Evolutionary conservation across 2,113 vertebrate genomes (phyloP).

Genomic region (Lophotis ruficrista): DNA sequence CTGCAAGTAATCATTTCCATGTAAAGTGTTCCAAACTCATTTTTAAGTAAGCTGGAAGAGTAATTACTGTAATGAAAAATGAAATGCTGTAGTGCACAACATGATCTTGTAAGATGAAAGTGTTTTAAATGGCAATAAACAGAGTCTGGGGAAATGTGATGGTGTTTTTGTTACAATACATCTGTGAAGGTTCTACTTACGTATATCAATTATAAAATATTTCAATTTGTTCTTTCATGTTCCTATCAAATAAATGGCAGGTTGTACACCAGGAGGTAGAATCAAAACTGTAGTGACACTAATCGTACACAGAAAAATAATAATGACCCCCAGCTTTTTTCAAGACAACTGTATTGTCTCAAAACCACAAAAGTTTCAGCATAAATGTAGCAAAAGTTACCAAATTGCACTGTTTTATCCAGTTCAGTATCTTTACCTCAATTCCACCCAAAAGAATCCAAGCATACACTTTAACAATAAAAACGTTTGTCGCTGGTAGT

Average conservation of each 20-base stretch:
- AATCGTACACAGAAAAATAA: neutral
- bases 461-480: neutral
- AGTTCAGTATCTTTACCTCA: neutral
- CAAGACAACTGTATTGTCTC: neutral
- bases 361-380: neutral
- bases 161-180: neutral
- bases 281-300: neutral
- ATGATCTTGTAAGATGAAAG: neutral
- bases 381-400: neutral
- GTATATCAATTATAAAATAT: neutral
- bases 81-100: neutral
- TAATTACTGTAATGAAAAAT: neutral
- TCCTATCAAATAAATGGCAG: conserved; percentile 17
- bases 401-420: neutral
- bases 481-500: neutral
- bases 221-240: neutral
- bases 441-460: neutral
- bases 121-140: conserved; percentile 43
- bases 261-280: neutral
- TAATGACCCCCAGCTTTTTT: neutral
- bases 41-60: neutral
- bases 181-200: neutral
- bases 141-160: neutral
- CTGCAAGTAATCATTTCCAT: neutral
- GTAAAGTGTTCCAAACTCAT: neutral